Percentiles rank a stretch among this genome's conserved stretches.
Conservation (phyloP, 2,888 invertebrate genomes). For the Heliconius hortense region DNA sequence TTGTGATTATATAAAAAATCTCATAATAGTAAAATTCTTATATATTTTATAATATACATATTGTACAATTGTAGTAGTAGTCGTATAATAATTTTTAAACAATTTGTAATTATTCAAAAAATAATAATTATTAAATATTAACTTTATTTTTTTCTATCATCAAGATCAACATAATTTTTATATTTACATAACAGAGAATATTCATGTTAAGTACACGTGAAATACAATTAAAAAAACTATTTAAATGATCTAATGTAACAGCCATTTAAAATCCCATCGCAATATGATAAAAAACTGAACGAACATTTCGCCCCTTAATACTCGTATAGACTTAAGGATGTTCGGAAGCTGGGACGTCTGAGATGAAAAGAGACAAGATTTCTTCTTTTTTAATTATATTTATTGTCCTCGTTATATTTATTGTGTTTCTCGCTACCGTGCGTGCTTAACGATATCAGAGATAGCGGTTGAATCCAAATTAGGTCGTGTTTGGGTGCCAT, state of each 20-base stretch:
- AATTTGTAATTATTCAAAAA: neutral
- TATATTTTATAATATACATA: too few species aligned
- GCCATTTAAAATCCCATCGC: constrained; percentile 73
- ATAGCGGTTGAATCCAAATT: constrained; percentile 74
- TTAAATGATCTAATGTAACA: neutral
- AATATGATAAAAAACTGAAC: constrained; percentile 55
- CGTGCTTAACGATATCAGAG: constrained; percentile 75
- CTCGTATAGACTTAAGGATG: constrained; percentile 21
- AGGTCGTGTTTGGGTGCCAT: constrained; percentile 44
- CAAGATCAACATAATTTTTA: too few species aligned
- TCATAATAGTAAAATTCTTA: too few species aligned
- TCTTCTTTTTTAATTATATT: constrained; percentile 81
- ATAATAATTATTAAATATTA: neutral
- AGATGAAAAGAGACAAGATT: constrained; percentile 70
- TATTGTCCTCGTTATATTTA: constrained; percentile 78
- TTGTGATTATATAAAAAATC: too few species aligned
- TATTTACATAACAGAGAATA: neutral
- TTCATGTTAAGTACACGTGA: neutral
- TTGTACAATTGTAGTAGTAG: too few species aligned
- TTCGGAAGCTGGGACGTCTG: constrained; percentile 25
- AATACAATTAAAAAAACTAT: neutral
- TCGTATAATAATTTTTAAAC: too few species aligned
- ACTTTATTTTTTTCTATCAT: too few species aligned
- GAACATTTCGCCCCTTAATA: constrained; percentile 24
- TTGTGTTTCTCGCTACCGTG: constrained; percentile 78